Evolutionary conservation across 2,113 vertebrate species (phyloP).

Genomic region (Cercocebus atys): DNA sequence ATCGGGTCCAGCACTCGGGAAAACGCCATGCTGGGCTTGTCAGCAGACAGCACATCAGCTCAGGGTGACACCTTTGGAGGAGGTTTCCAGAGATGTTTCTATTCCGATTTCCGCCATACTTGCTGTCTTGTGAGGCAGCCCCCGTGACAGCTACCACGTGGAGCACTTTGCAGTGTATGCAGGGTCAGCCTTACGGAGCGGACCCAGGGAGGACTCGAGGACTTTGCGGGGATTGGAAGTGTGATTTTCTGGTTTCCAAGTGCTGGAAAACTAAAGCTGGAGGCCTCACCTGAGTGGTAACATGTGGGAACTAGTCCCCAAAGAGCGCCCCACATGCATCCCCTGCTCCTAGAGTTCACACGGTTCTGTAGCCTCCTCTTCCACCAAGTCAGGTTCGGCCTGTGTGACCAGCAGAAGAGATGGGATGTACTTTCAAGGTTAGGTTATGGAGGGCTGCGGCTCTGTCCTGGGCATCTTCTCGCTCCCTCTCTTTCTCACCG

Average conservation of each 20-base stretch:
- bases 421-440: not conserved
- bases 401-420: not conserved
- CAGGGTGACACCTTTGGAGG: not conserved
- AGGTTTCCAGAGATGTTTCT: not conserved
- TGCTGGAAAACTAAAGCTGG: not conserved
- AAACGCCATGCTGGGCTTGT: not conserved
- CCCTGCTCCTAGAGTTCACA: not conserved
- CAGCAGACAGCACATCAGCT: not conserved
- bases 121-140: not conserved
- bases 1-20: not conserved
- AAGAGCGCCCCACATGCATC: rapidly evolving
- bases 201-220: not conserved
- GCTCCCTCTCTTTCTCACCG: not conserved
- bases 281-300: not conserved
- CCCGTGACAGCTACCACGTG: not conserved
- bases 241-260: not conserved
- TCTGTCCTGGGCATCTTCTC: not conserved
- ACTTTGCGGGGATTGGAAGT: not conserved
- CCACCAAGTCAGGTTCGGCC: not conserved
- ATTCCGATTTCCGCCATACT: not conserved
- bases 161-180: rapidly evolving
- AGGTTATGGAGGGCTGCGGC: rapidly evolving
- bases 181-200: not conserved
- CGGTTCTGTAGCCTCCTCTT: not conserved
- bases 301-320: no score